phyloP scores from a whole-genome alignment of 2,797 vertebrate genomes.

The Alfaro cultratus region DNA sequence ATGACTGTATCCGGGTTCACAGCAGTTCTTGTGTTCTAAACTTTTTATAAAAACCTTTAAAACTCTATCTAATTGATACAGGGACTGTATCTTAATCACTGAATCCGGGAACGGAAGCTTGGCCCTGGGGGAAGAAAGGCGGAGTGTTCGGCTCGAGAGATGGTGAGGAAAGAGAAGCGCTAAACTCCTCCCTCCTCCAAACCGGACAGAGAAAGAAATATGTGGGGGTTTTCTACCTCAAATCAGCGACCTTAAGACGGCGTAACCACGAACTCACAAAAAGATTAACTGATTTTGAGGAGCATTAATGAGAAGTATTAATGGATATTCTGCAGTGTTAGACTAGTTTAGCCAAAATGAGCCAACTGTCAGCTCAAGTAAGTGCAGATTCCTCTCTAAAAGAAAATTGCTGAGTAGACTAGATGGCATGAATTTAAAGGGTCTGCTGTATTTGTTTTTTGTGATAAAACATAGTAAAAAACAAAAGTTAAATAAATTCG shows the following conservation, averaged over 20 bases:
- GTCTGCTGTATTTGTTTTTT: neutral
- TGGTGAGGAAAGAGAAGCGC: constrained; percentile 33
- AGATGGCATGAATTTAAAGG: neutral
- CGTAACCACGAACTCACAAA: neutral
- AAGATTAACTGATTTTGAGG: neutral
- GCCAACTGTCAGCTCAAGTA: neutral
- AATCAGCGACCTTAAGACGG: neutral
- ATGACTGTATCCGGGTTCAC: neutral
- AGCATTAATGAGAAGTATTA: neutral
- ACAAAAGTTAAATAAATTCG: neutral
- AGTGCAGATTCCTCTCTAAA: neutral
- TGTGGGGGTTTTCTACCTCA: neutral
- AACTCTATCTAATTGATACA: constrained; percentile 8
- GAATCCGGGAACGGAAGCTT: constrained; percentile 68
- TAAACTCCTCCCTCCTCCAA: constrained; percentile 64
- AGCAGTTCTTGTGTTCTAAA: neutral
- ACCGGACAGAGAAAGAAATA: constrained; percentile 5
- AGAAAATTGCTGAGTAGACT: neutral
- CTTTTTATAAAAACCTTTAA: neutral
- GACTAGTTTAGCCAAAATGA: neutral
- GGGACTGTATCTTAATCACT: constrained; percentile 29
- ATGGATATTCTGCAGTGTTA: neutral
- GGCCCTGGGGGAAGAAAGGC: constrained; percentile 54
- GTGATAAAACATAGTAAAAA: neutral
- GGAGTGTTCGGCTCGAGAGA: constrained; percentile 75